Evolutionary conservation across 2,113 vertebrate species (phyloP).

Genomic region (Plestiodon gilberti): DNA sequence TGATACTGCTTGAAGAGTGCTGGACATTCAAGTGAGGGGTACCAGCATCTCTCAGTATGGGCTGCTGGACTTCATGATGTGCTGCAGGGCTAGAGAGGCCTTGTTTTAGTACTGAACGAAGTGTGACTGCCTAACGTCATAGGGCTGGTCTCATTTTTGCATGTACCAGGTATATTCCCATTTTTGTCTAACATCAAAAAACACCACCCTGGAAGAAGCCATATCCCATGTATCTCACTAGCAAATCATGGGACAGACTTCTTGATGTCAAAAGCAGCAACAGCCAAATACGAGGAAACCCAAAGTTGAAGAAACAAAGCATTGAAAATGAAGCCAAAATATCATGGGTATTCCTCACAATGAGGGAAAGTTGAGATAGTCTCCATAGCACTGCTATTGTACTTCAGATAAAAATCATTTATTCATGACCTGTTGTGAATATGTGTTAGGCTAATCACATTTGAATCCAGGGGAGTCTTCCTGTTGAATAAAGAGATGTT

Average conservation of each 20-base stretch:
- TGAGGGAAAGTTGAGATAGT: background rate
- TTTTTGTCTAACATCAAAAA: too few species aligned
- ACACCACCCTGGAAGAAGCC: too few species aligned
- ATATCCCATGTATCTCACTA: too few species aligned
- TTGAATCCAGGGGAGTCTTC: background rate
- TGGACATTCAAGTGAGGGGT: too few species aligned
- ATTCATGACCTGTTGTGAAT: background rate
- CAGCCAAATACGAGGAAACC: background rate
- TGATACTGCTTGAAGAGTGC: too few species aligned
- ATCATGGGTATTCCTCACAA: background rate
- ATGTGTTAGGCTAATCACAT: background rate
- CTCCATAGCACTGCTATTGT: background rate
- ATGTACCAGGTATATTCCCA: too few species aligned
- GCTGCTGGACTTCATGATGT: background rate
- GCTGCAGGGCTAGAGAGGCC: background rate
- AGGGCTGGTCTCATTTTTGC: too few species aligned
- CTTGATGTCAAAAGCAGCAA: background rate
- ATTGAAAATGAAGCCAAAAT: background rate
- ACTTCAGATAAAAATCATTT: background rate
- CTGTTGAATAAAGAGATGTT: background rate
- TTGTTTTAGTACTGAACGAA: too few species aligned
- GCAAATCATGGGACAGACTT: too few species aligned
- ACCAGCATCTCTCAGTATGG: too few species aligned
- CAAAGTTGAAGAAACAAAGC: background rate
- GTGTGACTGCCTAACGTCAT: too few species aligned